Percentiles rank a stretch among this genome's conserved stretches.
Evolutionary conservation across 2,113 vertebrate species (phyloP).

Genomic region (Ploceus nigricollis): DNA sequence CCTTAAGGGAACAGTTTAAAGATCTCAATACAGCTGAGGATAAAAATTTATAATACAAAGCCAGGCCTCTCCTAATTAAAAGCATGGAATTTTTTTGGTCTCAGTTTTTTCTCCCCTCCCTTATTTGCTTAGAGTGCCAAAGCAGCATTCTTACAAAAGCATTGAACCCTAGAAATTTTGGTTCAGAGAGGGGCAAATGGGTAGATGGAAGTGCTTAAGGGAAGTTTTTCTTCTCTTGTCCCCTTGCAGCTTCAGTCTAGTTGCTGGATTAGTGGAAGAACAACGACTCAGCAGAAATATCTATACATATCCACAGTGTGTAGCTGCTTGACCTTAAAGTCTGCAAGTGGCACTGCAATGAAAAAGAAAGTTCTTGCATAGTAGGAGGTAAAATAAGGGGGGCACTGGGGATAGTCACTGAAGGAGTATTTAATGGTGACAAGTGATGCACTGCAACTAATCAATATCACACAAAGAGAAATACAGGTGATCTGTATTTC

Average conservation of each 20-base stretch:
- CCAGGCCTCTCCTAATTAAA: background rate
- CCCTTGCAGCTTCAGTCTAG: background rate
- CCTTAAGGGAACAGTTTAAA: background rate
- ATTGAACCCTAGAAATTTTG: background rate
- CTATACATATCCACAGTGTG: background rate
- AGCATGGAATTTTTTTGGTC: background rate
- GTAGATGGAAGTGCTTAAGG: background rate
- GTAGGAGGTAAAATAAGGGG: background rate
- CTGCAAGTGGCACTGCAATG: background rate
- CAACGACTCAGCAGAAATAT: constrained; percentile 27
- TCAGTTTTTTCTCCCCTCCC: background rate
- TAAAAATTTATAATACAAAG: background rate
- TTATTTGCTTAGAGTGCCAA: background rate
- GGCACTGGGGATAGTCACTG: background rate
- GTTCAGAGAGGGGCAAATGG: background rate
- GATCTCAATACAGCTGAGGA: background rate
- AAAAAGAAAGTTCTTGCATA: background rate
- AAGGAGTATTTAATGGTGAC: background rate
- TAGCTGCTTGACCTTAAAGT: constrained; percentile 42
- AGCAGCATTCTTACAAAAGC: background rate
- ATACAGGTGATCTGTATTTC: background rate
- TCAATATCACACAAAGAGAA: background rate
- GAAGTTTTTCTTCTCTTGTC: background rate
- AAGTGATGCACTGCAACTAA: background rate
- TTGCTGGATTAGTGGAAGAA: background rate